These are phyloP conservation scores for Amiota communis DNA, from an alignment of 2,888 invertebrate genomes.

Conservation along the genomic window DNA sequence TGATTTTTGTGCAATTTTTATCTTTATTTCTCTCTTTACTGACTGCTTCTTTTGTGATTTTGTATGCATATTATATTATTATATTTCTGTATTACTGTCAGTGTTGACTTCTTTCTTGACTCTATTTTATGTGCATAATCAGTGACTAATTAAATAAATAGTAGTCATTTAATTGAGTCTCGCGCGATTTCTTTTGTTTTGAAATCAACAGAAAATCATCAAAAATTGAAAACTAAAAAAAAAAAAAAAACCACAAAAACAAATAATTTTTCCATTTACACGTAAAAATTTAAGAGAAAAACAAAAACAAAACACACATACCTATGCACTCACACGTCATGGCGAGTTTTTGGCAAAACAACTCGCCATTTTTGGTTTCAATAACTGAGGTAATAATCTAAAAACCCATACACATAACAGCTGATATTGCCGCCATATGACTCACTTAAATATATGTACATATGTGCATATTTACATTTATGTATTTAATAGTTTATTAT, in stretches of 20 bases:
- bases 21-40: too few relatives aligned
- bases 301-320: neutral
- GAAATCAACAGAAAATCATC: constrained; percentile 32
- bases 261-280: neutral
- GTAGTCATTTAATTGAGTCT: constrained; percentile 15
- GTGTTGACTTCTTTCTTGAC: too few relatives aligned
- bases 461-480: neutral
- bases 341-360: neutral
- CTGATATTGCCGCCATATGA: neutral
- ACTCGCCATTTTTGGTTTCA: constrained; percentile 49
- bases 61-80: too few relatives aligned
- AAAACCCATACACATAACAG: neutral
- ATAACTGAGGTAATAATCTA: constrained; percentile 50
- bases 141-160: too few relatives aligned
- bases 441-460: neutral
- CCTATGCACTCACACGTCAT: neutral
- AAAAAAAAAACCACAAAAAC: too few relatives aligned
- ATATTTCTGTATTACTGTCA: too few relatives aligned
- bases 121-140: too few relatives aligned
- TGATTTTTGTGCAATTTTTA: too few relatives aligned
- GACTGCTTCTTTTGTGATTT: too few relatives aligned
- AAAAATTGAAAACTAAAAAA: constrained; percentile 43
- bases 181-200: neutral
- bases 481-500: neutral
- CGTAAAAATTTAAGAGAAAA: neutral